Conservation (phyloP, 2,888 invertebrate genomes). For the Mesoligia furuncula region DNA sequence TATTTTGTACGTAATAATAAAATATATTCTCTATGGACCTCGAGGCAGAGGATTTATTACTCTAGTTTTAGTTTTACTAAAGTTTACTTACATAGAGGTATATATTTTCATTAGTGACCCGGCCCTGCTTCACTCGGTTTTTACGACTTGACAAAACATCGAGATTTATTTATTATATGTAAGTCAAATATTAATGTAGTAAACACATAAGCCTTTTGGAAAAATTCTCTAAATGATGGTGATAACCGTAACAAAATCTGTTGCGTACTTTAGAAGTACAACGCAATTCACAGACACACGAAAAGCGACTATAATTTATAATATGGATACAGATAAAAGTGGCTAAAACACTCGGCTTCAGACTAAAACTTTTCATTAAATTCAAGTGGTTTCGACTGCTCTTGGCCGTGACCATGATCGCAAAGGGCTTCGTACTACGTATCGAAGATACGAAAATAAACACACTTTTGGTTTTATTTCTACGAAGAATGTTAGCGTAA, state of each 20-base stretch:
- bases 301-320: not conserved
- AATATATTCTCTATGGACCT: not conserved
- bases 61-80: not conserved
- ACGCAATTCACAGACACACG: not conserved
- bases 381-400: slow-evolving; percentile 8
- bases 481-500: slow-evolving; percentile 49
- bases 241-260: not conserved
- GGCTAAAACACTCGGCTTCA: not conserved
- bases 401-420: slow-evolving; percentile 25
- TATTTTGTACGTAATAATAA: not conserved
- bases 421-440: slow-evolving; percentile 32
- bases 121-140: not conserved
- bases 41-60: not conserved
- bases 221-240: not conserved
- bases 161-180: not conserved
- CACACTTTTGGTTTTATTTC: slow-evolving; percentile 48
- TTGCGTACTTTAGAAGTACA: not conserved
- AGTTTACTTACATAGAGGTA: not conserved
- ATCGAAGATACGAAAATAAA: slow-evolving; percentile 50
- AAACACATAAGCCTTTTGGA: not conserved
- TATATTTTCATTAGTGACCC: not conserved
- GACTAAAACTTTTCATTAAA: not conserved
- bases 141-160: not conserved
- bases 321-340: not conserved
- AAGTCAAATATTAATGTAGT: not conserved